Percentiles rank a stretch among this genome's conserved stretches.
Evolutionary conservation across 2,888 invertebrate genomes (phyloP).

Genomic region (Linnaemya vulpina): DNA sequence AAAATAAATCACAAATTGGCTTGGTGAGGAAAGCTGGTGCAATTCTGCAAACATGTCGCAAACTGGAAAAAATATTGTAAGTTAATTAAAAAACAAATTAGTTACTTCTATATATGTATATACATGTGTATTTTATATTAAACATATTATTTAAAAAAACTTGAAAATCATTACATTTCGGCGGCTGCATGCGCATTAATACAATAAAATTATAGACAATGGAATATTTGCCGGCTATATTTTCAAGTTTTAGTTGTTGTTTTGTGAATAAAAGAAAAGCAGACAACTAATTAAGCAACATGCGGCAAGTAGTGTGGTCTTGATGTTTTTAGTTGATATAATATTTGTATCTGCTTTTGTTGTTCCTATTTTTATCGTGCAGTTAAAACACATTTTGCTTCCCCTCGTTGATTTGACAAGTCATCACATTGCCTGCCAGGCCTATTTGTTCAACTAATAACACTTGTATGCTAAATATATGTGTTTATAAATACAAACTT

Average conservation of each 20-base stretch:
- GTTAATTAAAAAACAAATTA: conserved; percentile 18
- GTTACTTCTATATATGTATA: neutral
- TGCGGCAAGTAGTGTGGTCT: neutral
- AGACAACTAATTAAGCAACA: neutral
- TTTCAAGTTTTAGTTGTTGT: neutral
- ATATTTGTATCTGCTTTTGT: neutral
- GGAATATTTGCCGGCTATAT: conserved; percentile 47
- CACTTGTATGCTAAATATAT: conserved; percentile 4
- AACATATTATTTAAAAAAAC: neutral
- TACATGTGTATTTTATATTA: neutral
- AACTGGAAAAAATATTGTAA: conserved; percentile 67
- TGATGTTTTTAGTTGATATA: neutral
- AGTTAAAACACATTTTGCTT: too few species aligned
- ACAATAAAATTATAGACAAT: conserved; percentile 33
- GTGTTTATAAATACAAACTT: neutral
- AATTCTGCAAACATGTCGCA: conserved; percentile 59
- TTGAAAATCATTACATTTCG: conserved; percentile 7
- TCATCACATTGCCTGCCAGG: conserved; percentile 24
- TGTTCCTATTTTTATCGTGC: too few species aligned
- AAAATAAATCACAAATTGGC: conserved; percentile 31
- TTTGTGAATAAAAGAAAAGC: neutral
- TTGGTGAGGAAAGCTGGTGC: conserved; percentile 25
- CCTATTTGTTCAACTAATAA: conserved; percentile 19
- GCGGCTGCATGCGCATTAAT: conserved; percentile 55
- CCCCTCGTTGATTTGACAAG: conserved; percentile 36